phyloP scores from a whole-genome alignment of 2,888 invertebrate species.

The Paralinhomoeus sp. region DNA sequence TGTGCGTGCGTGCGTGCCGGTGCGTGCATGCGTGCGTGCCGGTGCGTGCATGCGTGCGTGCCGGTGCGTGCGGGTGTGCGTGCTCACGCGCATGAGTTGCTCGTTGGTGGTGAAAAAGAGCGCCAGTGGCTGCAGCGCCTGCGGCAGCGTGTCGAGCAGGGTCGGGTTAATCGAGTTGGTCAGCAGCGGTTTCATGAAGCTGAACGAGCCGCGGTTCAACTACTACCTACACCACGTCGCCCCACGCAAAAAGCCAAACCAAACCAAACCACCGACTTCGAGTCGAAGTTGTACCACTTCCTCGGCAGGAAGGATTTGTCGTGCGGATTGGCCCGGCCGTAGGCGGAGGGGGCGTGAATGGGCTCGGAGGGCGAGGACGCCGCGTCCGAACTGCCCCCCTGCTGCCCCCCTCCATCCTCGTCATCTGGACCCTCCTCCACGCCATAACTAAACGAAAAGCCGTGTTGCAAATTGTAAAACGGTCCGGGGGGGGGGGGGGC shows the following conservation, averaged over 20 bases:
- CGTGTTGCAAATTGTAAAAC: too few relatives aligned
- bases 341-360: neutral
- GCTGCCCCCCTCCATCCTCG: too few relatives aligned
- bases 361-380: too few relatives aligned
- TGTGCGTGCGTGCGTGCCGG: too few relatives aligned
- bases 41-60: too few relatives aligned
- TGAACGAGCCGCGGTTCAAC: constrained; percentile 9
- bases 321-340: constrained; percentile 17
- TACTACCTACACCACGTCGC: too few relatives aligned
- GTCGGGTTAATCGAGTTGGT: constrained; percentile 66
- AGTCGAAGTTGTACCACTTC: constrained; percentile 47
- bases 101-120: constrained; percentile 71
- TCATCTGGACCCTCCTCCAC: too few relatives aligned
- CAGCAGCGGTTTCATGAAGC: constrained; percentile 70
- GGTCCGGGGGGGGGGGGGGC: too few relatives aligned
- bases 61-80: too few relatives aligned
- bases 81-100: constrained; percentile 33
- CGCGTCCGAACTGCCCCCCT: too few relatives aligned
- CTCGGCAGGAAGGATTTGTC: constrained; percentile 34
- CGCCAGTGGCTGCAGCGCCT: constrained; percentile 65
- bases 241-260: neutral
- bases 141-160: constrained; percentile 71
- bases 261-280: constrained; percentile 34
- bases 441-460: too few relatives aligned
- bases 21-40: too few relatives aligned